Evolutionary conservation across 2,113 vertebrate genomes (phyloP), one percentile per base, ranked within the genome.

Genomic region (Oceanodroma tethys): DNA sequence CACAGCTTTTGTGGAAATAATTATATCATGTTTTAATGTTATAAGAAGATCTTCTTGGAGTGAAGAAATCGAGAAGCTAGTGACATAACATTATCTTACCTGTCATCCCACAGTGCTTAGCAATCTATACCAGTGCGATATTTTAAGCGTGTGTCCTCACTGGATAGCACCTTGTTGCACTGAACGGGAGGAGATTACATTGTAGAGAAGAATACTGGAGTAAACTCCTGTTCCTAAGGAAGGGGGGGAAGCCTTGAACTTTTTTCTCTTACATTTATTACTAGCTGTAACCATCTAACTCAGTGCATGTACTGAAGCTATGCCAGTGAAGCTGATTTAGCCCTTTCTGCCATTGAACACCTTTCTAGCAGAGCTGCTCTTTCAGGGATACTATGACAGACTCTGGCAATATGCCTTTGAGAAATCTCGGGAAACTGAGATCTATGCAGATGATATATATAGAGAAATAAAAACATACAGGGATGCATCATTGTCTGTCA

Each of bases 121-220:
- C 8, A 18, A 6, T 56, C 30, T 53, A 6, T 27, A 7, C 3
- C 16, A 30, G 30, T 9, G 10, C 2, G 2, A 1, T 7, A 27
- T 48, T 68, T 56, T 18, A 53, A 60, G 18, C 0, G 0, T 23
- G 11, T 73, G 15, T 1, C 12, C 6, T 7, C 16, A 29, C 10
- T 66, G 75, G 7, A 7, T 2, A 58, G 34, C 45, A 70, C 36
- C 38, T 36, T 15, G 4, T 62, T 52, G 12, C 13, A 7, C 14
- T 50, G 55, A 52, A 16, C 1, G 4, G 19, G 19, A 53, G 4
- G 30, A 55, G 19, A 36, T 58, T 32, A 11, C 3, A 9, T 9
- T 53, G 21, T 27, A 32, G 58, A 19, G 4, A 23, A 38, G 38
- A 34, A 20, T 25, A 18, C 19, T 30, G 16, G 40, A 21, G 10